phyloP scores from a whole-genome alignment of 2,113 vertebrate genomes.

The Leucosticte australis region DNA sequence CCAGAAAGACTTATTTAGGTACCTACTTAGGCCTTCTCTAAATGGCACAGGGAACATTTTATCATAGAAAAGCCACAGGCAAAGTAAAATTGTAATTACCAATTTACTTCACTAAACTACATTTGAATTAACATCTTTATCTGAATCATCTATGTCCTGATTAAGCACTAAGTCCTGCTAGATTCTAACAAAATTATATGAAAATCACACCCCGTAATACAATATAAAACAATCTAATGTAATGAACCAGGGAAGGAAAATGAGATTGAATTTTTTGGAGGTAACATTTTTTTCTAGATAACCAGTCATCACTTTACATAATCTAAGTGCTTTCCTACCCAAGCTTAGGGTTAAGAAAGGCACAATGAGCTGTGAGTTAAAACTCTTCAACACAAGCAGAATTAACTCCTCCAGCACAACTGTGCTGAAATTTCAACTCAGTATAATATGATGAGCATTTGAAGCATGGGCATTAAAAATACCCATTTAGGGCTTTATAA shows the following conservation, averaged over 20 bases:
- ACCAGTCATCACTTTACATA: not conserved
- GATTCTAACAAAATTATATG: not conserved
- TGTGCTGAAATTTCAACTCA: not conserved
- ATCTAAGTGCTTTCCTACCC: not conserved
- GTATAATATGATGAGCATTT: not conserved
- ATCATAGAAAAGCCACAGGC: not conserved
- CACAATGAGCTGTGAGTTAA: not conserved
- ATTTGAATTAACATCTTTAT: not conserved
- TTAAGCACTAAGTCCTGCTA: not conserved
- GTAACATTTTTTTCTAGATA: not conserved
- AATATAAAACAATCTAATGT: not conserved
- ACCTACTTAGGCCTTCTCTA: not conserved
- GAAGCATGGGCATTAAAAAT: not conserved
- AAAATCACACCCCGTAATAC: not conserved
- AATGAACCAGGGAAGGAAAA: not conserved
- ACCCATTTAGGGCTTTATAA: not conserved
- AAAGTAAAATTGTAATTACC: not conserved
- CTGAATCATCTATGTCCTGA: not conserved
- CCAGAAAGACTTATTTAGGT: not conserved
- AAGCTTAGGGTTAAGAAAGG: not conserved
- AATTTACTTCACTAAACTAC: not conserved
- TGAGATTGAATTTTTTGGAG: not conserved
- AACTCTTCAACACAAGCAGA: not conserved
- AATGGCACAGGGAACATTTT: slow-evolving; percentile 7
- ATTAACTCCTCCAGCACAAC: not conserved